These are phyloP conservation scores for Urocolius indicus DNA, from an alignment of 2,113 vertebrate genomes.

Conservation along the genomic window DNA sequence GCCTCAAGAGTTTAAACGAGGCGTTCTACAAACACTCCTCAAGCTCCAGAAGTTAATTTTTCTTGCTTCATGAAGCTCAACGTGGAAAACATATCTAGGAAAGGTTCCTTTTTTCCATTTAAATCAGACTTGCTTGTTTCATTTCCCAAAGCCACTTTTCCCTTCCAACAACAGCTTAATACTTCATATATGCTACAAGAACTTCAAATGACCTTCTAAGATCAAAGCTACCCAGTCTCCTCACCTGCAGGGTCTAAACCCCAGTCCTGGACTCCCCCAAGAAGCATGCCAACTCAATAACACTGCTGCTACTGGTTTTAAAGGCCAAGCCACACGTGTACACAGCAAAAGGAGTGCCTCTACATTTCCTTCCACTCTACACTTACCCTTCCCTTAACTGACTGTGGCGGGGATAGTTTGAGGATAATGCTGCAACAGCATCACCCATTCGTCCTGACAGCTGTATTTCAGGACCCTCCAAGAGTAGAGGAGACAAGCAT, in stretches of 20 bases:
- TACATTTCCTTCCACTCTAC: neutral
- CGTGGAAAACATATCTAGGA: neutral
- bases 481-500: neutral
- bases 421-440: neutral
- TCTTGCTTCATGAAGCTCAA: neutral
- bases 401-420: rapidly evolving
- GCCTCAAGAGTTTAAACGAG: neutral
- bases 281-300: neutral
- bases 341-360: neutral
- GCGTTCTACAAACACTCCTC: neutral
- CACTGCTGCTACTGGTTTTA: neutral
- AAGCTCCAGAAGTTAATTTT: neutral
- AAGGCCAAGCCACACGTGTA: neutral
- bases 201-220: neutral
- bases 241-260: neutral
- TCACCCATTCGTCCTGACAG: neutral
- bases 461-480: neutral
- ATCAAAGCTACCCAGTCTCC: neutral
- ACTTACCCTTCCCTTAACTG: neutral
- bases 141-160: neutral
- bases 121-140: neutral
- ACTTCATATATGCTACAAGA: neutral
- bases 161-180: neutral
- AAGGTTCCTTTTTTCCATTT: neutral
- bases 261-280: neutral